phyloP scores from a whole-genome alignment of 1,140 invertebrate genomes.

The Caenorhabditis tropicalis region DNA sequence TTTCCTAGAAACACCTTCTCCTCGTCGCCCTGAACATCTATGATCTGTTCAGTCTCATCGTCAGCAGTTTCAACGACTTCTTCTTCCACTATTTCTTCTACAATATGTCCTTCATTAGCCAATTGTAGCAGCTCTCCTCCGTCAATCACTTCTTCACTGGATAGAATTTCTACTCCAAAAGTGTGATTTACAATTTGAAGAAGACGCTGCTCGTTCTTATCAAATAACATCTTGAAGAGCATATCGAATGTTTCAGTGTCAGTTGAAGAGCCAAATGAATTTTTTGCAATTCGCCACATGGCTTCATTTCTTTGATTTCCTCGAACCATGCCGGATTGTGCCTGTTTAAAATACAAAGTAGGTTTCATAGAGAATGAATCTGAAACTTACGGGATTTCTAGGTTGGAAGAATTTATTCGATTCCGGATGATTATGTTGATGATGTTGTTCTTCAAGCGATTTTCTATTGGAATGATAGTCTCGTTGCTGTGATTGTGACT shows the following conservation, averaged over 20 bases:
- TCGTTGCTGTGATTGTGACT: background rate
- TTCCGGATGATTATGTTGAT: background rate
- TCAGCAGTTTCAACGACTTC: background rate
- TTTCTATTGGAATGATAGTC: background rate
- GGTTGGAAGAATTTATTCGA: background rate
- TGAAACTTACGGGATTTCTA: background rate
- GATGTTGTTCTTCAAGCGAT: background rate
- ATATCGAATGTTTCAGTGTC: conserved; percentile 46
- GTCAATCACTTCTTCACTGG: conserved; percentile 19
- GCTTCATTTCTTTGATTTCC: background rate
- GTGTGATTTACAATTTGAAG: conserved; percentile 46
- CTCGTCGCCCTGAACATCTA: background rate
- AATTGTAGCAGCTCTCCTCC: background rate
- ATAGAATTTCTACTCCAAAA: conserved; percentile 46
- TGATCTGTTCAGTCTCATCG: background rate
- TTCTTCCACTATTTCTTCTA: conserved; percentile 19
- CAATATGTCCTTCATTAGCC: background rate
- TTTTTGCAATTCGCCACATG: conserved; percentile 6
- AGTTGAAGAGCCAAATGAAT: conserved; percentile 7
- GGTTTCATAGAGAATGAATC: background rate
- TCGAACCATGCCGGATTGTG: background rate
- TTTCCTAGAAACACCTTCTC: background rate
- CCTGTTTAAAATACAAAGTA: background rate
- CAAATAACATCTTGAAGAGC: conserved; percentile 34
- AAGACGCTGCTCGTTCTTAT: conserved; percentile 45